Percentiles rank a stretch among this genome's conserved stretches.
Conservation (phyloP, 2,113 vertebrate genomes). For the Macrotus californicus region DNA sequence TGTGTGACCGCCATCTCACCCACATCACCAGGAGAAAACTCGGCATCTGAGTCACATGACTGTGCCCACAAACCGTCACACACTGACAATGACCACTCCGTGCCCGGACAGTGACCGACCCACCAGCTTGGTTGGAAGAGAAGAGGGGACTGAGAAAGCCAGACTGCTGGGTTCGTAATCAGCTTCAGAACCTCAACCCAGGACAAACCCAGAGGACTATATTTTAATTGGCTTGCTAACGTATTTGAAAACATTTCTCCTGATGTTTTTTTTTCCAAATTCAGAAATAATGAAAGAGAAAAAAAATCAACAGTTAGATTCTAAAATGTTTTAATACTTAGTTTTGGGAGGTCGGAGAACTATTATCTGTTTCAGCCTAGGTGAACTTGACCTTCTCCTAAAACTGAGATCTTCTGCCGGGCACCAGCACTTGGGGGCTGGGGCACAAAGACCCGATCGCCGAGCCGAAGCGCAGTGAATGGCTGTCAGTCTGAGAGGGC, state of each 20-base stretch:
- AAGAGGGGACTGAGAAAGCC: neutral
- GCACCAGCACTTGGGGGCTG: neutral
- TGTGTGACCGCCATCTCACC: neutral
- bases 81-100: neutral
- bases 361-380: neutral
- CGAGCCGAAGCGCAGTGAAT: neutral
- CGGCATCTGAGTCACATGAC: neutral
- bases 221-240: conserved; percentile 51
- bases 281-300: conserved; percentile 42
- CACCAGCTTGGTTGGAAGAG: neutral
- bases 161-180: neutral
- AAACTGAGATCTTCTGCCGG: neutral
- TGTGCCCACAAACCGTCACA: neutral
- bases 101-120: neutral
- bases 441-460: neutral
- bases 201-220: neutral
- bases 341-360: neutral
- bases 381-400: neutral
- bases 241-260: conserved; percentile 57
- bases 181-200: neutral
- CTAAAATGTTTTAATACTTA: conserved; percentile 3
- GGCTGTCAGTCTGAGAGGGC: neutral
- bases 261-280: conserved; percentile 17
- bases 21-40: neutral
- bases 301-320: neutral